Percentiles rank a stretch among this genome's conserved stretches.
These are phyloP conservation scores for Labrus mixtus DNA, from an alignment of 2,113 vertebrate species.

Conservation along the genomic window DNA sequence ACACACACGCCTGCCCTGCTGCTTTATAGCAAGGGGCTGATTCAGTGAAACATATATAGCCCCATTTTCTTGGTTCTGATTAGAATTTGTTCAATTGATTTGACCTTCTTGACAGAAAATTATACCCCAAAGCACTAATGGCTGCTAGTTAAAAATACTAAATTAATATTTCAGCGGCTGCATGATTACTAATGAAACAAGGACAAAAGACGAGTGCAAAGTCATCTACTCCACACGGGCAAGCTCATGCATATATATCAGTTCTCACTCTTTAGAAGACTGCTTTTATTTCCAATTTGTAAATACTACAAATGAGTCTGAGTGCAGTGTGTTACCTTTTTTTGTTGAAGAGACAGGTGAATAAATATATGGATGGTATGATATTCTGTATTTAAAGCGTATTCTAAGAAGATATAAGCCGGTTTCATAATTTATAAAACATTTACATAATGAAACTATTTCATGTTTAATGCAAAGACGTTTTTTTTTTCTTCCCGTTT, in stretches of 20 bases:
- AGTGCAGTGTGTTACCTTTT: neutral
- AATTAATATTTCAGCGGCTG: constrained; percentile 72
- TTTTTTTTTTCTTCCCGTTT: constrained; percentile 24
- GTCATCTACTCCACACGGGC: constrained; percentile 55
- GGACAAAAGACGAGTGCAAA: constrained; percentile 66
- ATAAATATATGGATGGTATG: constrained; percentile 14
- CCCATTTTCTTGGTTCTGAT: constrained; percentile 36
- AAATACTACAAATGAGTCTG: constrained; percentile 4
- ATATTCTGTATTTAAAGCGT: constrained; percentile 43
- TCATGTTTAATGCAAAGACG: constrained; percentile 70
- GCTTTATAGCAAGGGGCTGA: constrained; percentile 34
- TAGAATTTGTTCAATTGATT: constrained; percentile 64
- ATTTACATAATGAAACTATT: constrained; percentile 67
- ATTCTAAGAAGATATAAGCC: constrained; percentile 45
- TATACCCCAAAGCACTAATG: constrained; percentile 53
- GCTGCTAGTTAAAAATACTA: constrained; percentile 67
- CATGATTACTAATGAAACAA: constrained; percentile 74
- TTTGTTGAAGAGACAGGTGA: constrained; percentile 26
- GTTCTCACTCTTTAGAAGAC: neutral
- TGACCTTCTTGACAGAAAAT: constrained; percentile 61
- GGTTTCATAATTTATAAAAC: constrained; percentile 61
- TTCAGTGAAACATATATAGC: constrained; percentile 53
- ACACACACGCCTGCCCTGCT: constrained; percentile 22
- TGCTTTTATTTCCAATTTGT: constrained; percentile 12
- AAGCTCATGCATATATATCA: constrained; percentile 9